These are phyloP conservation scores for Tangara arthus DNA, from an alignment of 2,797 vertebrate species.

Conservation along the genomic window DNA sequence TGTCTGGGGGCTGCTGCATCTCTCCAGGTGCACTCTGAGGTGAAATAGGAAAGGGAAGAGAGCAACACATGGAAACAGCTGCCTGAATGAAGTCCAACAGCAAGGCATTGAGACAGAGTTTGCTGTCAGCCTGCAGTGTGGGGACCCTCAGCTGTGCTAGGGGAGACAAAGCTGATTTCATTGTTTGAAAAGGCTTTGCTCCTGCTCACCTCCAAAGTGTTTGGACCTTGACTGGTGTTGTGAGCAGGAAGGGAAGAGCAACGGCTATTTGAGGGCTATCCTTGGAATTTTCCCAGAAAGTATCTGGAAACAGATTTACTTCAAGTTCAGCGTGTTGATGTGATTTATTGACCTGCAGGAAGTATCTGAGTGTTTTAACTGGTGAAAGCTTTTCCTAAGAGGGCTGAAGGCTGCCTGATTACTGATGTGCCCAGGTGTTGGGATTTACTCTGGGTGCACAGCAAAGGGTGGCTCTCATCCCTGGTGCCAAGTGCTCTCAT, in stretches of 20 bases:
- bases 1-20: neutral
- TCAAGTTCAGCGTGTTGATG: neutral
- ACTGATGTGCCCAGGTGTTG: fast-evolving
- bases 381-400: neutral
- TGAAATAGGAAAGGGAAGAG: neutral
- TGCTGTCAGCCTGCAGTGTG: fast-evolving
- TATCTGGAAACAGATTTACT: neutral
- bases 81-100: neutral
- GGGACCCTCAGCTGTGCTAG: neutral
- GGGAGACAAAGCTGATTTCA: neutral
- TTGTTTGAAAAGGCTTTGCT: neutral
- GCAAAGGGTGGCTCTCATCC: neutral
- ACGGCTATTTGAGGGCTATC: neutral
- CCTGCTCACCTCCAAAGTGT: neutral
- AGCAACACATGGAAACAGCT: neutral
- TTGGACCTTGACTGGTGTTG: neutral
- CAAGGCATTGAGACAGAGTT: neutral
- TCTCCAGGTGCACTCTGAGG: neutral
- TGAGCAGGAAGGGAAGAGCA: neutral
- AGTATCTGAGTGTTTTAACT: neutral
- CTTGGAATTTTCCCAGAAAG: neutral
- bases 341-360: neutral
- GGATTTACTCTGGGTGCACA: fast-evolving
- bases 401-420: neutral
- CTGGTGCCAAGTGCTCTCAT: neutral